Evolutionary conservation across 2,888 invertebrate genomes (phyloP).

Genomic region (Neria commutata): DNA sequence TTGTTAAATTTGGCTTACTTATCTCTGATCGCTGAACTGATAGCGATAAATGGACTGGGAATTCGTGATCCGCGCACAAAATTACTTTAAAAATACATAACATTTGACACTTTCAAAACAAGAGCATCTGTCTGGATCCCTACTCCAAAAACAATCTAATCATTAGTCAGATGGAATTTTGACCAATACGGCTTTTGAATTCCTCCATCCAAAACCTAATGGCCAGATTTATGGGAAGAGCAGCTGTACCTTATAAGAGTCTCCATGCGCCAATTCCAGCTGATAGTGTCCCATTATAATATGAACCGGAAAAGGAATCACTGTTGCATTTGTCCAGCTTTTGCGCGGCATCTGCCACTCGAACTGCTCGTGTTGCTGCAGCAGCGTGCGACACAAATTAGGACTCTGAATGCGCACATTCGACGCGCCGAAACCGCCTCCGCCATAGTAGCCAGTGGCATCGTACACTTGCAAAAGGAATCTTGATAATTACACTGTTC

Average conservation of each 20-base stretch:
- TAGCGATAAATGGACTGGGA: too few relatives aligned
- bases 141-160: too few relatives aligned
- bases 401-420: conserved; percentile 70
- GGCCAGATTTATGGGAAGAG: too few relatives aligned
- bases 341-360: not conserved
- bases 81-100: too few relatives aligned
- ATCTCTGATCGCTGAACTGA: too few relatives aligned
- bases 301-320: conserved; percentile 47
- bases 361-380: conserved; percentile 34
- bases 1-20: too few relatives aligned
- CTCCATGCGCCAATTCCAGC: conserved; percentile 41
- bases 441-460: conserved; percentile 75
- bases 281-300: conserved; percentile 41
- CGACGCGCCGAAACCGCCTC: conserved; percentile 79
- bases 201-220: too few relatives aligned
- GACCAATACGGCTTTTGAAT: too few relatives aligned
- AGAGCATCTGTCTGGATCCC: too few relatives aligned
- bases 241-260: conserved; percentile 33
- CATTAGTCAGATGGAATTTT: too few relatives aligned
- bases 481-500: conserved; percentile 31
- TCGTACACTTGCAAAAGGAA: conserved; percentile 65
- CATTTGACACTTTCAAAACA: too few relatives aligned
- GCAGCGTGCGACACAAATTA: conserved; percentile 41
- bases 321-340: conserved; percentile 30
- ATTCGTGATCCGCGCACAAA: too few relatives aligned